Percentiles rank a stretch among this genome's conserved stretches.
These are phyloP conservation scores for Cirrhinus molitorella DNA, from an alignment of 2,797 vertebrate genomes.

Conservation along the genomic window DNA sequence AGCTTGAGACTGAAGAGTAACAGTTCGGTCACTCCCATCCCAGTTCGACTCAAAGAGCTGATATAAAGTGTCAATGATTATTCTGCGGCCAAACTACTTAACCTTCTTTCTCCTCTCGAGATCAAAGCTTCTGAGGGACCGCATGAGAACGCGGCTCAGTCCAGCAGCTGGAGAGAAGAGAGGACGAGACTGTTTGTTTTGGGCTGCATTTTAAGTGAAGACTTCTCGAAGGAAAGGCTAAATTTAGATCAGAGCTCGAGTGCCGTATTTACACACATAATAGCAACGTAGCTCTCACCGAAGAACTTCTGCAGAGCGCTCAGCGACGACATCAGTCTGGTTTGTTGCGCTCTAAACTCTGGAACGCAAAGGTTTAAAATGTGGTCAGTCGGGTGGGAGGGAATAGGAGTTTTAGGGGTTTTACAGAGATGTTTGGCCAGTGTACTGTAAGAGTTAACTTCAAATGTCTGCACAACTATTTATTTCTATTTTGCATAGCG, in stretches of 20 bases:
- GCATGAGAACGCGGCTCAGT: conserved; percentile 27
- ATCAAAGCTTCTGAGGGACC: conserved; percentile 44
- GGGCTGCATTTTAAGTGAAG: conserved; percentile 39
- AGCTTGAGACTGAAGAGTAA: conserved; percentile 34
- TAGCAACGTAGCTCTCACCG: conserved; percentile 22
- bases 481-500: neutral
- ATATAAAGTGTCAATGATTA: conserved; percentile 38
- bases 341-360: conserved; percentile 22
- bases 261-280: conserved; percentile 52
- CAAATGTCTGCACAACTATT: neutral
- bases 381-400: conserved; percentile 11
- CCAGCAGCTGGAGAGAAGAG: conserved; percentile 36
- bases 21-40: conserved; percentile 7
- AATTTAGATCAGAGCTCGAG: conserved; percentile 44
- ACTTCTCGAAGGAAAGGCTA: conserved; percentile 47
- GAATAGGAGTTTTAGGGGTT: neutral
- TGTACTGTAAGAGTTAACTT: neutral
- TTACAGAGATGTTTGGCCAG: neutral
- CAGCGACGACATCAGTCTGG: neutral
- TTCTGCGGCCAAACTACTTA: conserved; percentile 42
- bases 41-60: conserved; percentile 40
- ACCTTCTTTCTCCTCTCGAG: conserved; percentile 47
- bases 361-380: conserved; percentile 17
- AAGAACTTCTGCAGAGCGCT: conserved; percentile 18
- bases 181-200: conserved; percentile 52